Evolutionary conservation across 2,113 vertebrate genomes (phyloP), one percentile per base, ranked within the genome.

Genomic region (Apteryx owenii): DNA sequence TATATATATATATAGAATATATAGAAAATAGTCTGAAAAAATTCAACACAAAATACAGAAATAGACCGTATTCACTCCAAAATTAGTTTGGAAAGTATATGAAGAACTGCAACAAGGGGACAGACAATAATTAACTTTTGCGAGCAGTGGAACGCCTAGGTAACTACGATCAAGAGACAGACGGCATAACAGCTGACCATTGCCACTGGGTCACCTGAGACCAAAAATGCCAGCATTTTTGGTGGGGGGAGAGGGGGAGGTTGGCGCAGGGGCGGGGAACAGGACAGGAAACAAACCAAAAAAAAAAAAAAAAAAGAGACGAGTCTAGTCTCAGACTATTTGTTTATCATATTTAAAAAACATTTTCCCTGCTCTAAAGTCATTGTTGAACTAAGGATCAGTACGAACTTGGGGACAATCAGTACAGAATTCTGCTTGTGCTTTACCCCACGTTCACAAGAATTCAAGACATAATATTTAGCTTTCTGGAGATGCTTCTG

Each of bases 141-240:
- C 13, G 28, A 8, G 31, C 61, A 36, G n/a, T 38, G 12, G 20
- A 64, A 33, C 23, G n/a, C 20, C 21, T 20, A 48, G 44, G 22
- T 13, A 48, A 33, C 13, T 71, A 13, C 22, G 31, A 53, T 1
- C 16, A 70, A 46, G 69, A 70, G 42, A 48, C 18, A 70, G 42
- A 48, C 9, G 18, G 18, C 53, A 11, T 69, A 66, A 21, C 21
- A 61, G 46, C 33, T 75, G 4, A 68, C 29, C 23, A 81, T 3
- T 84, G 51, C n/a, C 51, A 51, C 19, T 46, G 7, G 3, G 2
- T 40, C 50, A 50, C n/a, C 17, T 36, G 53, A 80, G 71, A 48
- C 0, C 0, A 54, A 69, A 58, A 40, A 71, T 15, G n/a, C 3
- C 56, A 70, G 54, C 13, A 26, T n/a, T 1, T 3, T 11, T 3